A percentile compares a stretch with the other conserved stretches of the same genome.
Conservation (phyloP, 2,113 vertebrate genomes). For the Charina bottae region DNA sequence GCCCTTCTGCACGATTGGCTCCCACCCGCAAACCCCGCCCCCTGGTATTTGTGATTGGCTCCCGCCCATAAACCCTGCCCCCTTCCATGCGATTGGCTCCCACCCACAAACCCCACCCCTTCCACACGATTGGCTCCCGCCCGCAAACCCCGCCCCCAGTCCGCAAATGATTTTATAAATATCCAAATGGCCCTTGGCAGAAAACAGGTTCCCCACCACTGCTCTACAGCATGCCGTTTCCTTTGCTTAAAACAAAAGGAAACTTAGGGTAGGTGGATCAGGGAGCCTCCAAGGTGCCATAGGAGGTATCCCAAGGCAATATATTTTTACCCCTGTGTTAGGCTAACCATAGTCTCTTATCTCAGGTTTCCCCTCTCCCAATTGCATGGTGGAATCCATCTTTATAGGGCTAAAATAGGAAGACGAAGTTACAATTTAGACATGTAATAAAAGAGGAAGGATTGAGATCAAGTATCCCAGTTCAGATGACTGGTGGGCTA, state of each 20-base stretch:
- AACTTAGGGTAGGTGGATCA: not conserved
- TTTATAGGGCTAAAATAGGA: not conserved
- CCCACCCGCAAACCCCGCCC: no score
- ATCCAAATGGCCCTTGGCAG: no score
- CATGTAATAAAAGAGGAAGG: not conserved
- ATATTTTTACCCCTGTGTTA: not conserved
- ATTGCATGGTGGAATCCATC: not conserved
- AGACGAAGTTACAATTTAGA: not conserved
- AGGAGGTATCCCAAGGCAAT: not conserved
- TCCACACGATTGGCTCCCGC: no score
- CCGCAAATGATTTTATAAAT: no score
- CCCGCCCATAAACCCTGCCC: no score
- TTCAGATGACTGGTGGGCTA: not conserved
- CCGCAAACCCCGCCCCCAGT: no score
- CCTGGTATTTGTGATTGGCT: no score
- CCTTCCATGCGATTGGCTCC: no score
- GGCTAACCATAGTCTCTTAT: not conserved
- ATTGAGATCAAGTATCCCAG: not conserved
- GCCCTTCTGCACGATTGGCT: no score
- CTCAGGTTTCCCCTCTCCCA: not conserved
- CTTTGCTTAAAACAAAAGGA: not conserved
- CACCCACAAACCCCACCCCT: no score
- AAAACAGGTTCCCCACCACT: no score
- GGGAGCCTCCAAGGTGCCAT: not conserved
- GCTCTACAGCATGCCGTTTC: not conserved